Conservation (phyloP, 2,888 invertebrate genomes). For the Brachypalpus laphriformis region DNA sequence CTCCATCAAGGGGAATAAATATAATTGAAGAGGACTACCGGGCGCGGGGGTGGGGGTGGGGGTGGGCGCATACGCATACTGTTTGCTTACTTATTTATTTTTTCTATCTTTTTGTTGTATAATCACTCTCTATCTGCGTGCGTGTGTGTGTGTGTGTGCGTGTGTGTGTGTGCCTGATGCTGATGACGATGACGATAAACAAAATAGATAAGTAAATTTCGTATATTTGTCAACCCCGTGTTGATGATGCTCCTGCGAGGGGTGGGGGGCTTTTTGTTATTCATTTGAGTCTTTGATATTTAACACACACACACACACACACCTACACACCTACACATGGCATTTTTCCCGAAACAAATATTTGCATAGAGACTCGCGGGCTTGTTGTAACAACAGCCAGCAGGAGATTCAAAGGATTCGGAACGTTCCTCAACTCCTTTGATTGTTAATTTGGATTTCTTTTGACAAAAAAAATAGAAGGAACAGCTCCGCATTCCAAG, state of each 20-base stretch:
- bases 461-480: too few species aligned
- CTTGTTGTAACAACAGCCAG: too few species aligned
- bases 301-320: not conserved
- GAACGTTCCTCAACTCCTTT: too few species aligned
- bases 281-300: not conserved
- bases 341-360: too few species aligned
- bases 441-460: too few species aligned
- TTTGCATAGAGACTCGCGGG: too few species aligned
- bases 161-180: too few species aligned
- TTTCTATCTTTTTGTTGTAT: conserved; percentile 37
- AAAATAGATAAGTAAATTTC: conserved; percentile 57
- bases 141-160: too few species aligned
- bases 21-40: not conserved
- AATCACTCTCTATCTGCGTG: conserved; percentile 51
- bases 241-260: too few species aligned
- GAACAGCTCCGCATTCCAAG: too few species aligned
- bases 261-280: not conserved
- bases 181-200: conserved; percentile 56
- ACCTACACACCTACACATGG: not conserved
- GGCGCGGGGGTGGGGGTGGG: too few species aligned
- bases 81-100: not conserved
- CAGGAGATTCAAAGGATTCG: too few species aligned
- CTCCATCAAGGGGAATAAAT: not conserved
- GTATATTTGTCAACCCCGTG: conserved; percentile 28
- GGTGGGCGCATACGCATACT: not conserved